Evolutionary conservation across 2,888 invertebrate species (phyloP).

Genomic region (Mesorhabditis spiculigera): DNA sequence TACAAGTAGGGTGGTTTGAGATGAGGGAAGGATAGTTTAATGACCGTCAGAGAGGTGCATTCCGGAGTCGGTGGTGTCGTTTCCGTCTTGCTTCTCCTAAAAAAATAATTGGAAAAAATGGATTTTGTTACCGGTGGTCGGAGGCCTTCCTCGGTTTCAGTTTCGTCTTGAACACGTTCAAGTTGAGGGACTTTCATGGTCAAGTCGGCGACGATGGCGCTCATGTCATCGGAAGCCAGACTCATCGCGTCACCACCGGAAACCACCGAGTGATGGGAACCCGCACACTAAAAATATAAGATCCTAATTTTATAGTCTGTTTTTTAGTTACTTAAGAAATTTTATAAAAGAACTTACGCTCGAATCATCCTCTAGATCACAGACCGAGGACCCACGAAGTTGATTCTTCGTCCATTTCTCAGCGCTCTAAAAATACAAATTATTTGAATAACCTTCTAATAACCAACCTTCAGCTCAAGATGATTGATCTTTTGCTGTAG

Average conservation of each 20-base stretch:
- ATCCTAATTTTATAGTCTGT: neutral
- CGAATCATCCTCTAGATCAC: slow-evolving; percentile 51
- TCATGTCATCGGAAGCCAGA: slow-evolving; percentile 54
- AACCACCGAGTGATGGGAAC: slow-evolving; percentile 47
- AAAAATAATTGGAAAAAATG: slow-evolving; percentile 7
- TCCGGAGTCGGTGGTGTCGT: slow-evolving; percentile 42
- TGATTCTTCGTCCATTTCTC: slow-evolving; percentile 55
- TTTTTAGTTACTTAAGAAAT: neutral
- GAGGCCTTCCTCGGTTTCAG: slow-evolving; percentile 26
- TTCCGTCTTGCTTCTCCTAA: slow-evolving; percentile 38
- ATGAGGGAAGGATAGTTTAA: neutral
- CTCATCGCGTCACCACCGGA: slow-evolving; percentile 47
- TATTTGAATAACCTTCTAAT: slow-evolving; percentile 7
- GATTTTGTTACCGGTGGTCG: slow-evolving; percentile 2
- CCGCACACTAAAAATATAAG: slow-evolving; percentile 27
- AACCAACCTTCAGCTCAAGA: slow-evolving; percentile 78
- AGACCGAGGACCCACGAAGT: slow-evolving; percentile 47
- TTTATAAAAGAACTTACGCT: slow-evolving; percentile 19
- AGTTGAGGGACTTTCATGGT: slow-evolving; percentile 37
- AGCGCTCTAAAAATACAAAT: slow-evolving; percentile 42
- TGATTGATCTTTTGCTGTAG: slow-evolving; percentile 87
- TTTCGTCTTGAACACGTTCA: slow-evolving; percentile 24
- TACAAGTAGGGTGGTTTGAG: neutral
- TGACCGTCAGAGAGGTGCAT: slow-evolving; percentile 29
- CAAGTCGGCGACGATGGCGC: slow-evolving; percentile 51